Evolutionary conservation across 1,140 invertebrate genomes (phyloP).

Genomic region (Diplogasteroides magnus): DNA sequence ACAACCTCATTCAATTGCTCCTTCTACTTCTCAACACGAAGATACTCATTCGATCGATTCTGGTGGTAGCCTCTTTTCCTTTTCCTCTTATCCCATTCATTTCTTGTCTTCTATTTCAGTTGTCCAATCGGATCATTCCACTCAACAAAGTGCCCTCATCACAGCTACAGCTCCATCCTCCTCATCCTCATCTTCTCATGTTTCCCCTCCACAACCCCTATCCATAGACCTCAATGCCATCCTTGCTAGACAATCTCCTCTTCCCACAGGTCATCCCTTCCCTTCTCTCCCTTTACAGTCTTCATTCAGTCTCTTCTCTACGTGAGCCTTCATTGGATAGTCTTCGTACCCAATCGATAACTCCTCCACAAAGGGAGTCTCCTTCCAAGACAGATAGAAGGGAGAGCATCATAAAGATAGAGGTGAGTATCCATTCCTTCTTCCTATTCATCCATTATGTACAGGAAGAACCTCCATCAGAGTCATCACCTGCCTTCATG

Average conservation of each 20-base stretch:
- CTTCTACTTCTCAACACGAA: conserved; percentile 12
- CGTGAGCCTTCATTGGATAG: too few relatives aligned
- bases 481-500: conserved; percentile 42
- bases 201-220: background rate
- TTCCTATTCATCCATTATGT: too few relatives aligned
- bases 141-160: conserved; percentile 35
- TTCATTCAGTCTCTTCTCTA: too few relatives aligned
- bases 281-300: too few relatives aligned
- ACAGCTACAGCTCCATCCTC: background rate
- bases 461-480: conserved; percentile 22
- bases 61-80: conserved; percentile 37
- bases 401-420: too few relatives aligned
- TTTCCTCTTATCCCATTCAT: conserved; percentile 6
- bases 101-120: conserved; percentile 35
- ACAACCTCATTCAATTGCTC: background rate
- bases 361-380: too few relatives aligned
- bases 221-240: background rate
- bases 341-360: too few relatives aligned
- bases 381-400: too few relatives aligned
- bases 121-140: conserved; percentile 54
- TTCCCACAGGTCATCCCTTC: too few relatives aligned
- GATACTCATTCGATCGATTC: conserved; percentile 49
- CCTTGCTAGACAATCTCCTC: too few relatives aligned
- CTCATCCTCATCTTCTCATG: background rate
- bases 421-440: too few relatives aligned